A percentile compares a stretch with the other conserved stretches of the same genome.
Conservation (phyloP, 2,113 vertebrate species). For the Balaeniceps rex region DNA sequence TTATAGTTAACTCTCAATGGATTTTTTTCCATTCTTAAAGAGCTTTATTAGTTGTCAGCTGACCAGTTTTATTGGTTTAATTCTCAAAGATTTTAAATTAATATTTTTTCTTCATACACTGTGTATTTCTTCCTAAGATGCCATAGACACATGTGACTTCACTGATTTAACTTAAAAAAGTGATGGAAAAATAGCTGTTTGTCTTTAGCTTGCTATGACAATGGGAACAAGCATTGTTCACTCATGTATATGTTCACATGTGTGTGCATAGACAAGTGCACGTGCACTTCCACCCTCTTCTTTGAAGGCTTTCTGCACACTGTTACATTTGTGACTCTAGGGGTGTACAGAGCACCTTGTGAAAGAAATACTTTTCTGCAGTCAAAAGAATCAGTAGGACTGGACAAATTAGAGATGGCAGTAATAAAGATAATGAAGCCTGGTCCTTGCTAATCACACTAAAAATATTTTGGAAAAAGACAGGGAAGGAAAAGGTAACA, state of each 20-base stretch:
- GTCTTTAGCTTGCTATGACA: background rate
- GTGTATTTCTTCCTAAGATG: background rate
- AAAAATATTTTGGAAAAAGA: background rate
- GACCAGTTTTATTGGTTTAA: conserved; percentile 11
- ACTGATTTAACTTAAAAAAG: background rate
- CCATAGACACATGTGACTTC: background rate
- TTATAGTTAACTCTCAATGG: background rate
- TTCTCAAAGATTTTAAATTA: conserved; percentile 7
- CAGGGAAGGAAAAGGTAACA: background rate
- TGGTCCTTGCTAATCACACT: background rate
- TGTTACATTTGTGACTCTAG: background rate
- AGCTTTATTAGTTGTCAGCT: conserved; percentile 3
- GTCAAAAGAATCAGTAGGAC: background rate
- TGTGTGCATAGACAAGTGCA: background rate
- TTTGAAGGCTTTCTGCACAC: background rate
- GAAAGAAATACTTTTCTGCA: background rate
- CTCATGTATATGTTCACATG: background rate
- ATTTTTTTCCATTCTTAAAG: conserved; percentile 36
- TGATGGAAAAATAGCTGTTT: background rate
- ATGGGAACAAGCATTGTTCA: background rate
- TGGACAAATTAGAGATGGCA: background rate
- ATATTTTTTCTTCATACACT: background rate
- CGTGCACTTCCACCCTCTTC: background rate
- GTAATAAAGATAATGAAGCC: background rate
- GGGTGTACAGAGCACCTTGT: background rate